Evolutionary conservation across 2,888 invertebrate species (phyloP), one percentile per base, ranked within the genome.

Genomic region (Formica aserva): DNA sequence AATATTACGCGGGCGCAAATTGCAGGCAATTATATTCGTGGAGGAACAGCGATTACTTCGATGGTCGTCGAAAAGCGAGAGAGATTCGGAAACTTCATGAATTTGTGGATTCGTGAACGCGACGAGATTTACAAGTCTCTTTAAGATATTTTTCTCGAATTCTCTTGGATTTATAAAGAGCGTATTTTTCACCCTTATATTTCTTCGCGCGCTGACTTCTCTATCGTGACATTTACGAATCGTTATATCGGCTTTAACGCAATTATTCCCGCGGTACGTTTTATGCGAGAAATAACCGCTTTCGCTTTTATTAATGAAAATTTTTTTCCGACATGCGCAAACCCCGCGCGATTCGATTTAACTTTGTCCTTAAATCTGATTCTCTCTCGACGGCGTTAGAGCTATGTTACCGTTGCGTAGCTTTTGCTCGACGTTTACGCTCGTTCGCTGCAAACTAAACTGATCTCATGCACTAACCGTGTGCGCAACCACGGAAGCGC

Each of bases 401-500:
- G 57, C 60, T 15, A 22, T n/a, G 78, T 60, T 78, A 78, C 32
- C 57, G 57, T 38, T n/a, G 9, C 67, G 78, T 80, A 71, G 78
- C 78, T 80, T 80, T 80, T 80, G 78, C 78, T 18, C 78, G 71
- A 78, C 45, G 57, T 69, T 71, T 80, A 80, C 72, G 45, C 60
- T 80, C 78, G 72, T 45, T 80, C 60, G 55, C n/a, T 55, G 26
- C 45, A 80, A 80, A 71, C 78, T 80, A 80, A 80, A 71, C 78
- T 80, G 78, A 80, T 80, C 60, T 45, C 72, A 18, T 60, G 72
- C 72, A 26, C 74, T 18, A 72, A 80, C 78, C 62, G 72, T 71
- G 71, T 62, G 52, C 74, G 77, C 57, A 78, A 62, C 65, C 82
- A 83, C 35, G 74, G 72, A 55, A 67, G 77, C 80, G 82, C 77